Percentiles rank a stretch among this genome's conserved stretches.
Conservation (phyloP, 2,113 vertebrate species). For the Heteronetta atricapilla region DNA sequence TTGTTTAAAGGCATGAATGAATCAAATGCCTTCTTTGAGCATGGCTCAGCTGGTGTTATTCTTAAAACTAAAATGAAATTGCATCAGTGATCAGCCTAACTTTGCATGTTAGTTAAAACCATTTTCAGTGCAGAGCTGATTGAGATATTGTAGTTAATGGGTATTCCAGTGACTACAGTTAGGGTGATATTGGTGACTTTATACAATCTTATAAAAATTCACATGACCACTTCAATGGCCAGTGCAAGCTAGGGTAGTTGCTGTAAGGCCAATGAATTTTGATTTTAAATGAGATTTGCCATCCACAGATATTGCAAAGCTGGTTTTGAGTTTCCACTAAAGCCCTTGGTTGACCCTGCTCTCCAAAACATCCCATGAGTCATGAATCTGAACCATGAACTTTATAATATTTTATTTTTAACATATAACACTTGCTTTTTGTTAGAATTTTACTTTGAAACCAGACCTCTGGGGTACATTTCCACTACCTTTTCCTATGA, state of each 20-base stretch:
- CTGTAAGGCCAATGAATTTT: background rate
- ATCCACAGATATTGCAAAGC: background rate
- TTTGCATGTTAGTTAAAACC: slow-evolving; percentile 9
- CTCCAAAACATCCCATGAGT: background rate
- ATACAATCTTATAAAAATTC: background rate
- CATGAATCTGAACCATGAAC: background rate
- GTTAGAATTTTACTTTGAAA: background rate
- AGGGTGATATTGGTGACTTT: background rate
- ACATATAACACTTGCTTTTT: background rate
- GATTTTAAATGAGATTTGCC: background rate
- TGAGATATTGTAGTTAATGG: background rate
- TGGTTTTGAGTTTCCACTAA: background rate
- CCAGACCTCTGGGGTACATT: background rate
- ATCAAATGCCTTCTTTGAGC: background rate
- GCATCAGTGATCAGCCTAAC: background rate
- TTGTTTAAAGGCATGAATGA: slow-evolving; percentile 62
- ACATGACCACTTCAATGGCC: background rate
- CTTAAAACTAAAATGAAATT: slow-evolving; percentile 16
- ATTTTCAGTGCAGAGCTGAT: background rate
- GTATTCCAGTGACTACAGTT: background rate
- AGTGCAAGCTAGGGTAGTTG: background rate
- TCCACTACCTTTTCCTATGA: background rate
- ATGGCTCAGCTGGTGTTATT: slow-evolving; percentile 39
- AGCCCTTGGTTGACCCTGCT: background rate
- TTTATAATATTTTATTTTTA: background rate